A percentile compares a stretch with the other conserved stretches of the same genome.
Evolutionary conservation across 2,797 vertebrate species (phyloP).

Genomic region (Sebastes trivittatus): DNA sequence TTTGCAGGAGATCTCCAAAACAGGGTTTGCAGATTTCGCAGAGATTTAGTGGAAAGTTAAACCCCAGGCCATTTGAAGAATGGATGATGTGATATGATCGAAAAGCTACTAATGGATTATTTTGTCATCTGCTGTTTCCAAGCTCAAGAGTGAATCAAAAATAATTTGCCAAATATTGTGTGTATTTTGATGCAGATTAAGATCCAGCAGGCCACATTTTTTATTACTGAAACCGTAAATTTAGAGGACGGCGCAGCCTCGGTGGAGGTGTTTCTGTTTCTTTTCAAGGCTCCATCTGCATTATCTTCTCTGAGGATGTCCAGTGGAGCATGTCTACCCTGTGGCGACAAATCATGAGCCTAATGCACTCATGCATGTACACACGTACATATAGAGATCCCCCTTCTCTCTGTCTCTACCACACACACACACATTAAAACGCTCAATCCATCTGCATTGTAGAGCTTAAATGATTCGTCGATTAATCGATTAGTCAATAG

Average conservation of each 20-base stretch:
- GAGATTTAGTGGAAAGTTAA: constrained; percentile 1
- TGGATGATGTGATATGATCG: not conserved
- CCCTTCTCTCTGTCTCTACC: not conserved
- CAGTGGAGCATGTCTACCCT: constrained; percentile 64
- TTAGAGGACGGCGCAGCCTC: not conserved
- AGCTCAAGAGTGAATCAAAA: not conserved
- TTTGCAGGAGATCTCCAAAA: not conserved
- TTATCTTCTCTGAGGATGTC: constrained; percentile 43
- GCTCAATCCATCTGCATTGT: not conserved
- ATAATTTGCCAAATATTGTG: not conserved
- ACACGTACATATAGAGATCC: constrained; percentile 18
- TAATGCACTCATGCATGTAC: constrained; percentile 44
- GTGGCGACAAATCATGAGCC: constrained; percentile 63
- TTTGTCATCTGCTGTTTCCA: not conserved
- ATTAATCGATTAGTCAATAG: not conserved
- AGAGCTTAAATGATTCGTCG: not conserved
- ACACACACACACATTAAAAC: not conserved
- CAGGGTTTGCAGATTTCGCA: not conserved
- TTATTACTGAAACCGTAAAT: not conserved
- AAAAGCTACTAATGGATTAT: not conserved
- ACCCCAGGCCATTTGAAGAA: not conserved
- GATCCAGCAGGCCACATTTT: not conserved
- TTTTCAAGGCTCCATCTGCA: constrained; percentile 42
- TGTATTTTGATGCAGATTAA: not conserved
- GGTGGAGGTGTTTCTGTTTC: not conserved